These are phyloP conservation scores for Bursaphelenchus okinawaensis DNA, from an alignment of 2,888 invertebrate species.

Conservation along the genomic window DNA sequence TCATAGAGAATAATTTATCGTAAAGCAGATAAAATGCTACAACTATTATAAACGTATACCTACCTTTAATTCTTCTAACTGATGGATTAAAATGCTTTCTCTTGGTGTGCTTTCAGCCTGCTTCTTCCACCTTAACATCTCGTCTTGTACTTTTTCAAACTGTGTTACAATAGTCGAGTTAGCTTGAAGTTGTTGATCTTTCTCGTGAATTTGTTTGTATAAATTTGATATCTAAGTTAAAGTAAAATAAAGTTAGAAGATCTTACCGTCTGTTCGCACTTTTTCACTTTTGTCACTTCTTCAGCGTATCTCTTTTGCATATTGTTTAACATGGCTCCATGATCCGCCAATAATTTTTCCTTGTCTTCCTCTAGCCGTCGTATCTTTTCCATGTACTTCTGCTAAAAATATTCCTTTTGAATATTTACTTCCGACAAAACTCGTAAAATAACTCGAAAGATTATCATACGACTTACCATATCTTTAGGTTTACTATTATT, in stretches of 20 bases:
- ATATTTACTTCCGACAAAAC: too few species aligned
- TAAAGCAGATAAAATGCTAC: too few species aligned
- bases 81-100: slow-evolving; percentile 54
- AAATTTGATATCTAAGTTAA: slow-evolving; percentile 37
- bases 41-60: neutral
- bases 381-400: slow-evolving; percentile 59
- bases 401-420: slow-evolving; percentile 16
- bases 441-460: too few species aligned
- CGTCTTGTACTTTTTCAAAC: slow-evolving; percentile 60
- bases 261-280: slow-evolving; percentile 64
- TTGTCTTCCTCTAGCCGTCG: slow-evolving; percentile 74
- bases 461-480: slow-evolving; percentile 3
- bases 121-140: slow-evolving; percentile 57
- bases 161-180: slow-evolving; percentile 20
- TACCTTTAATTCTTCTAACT: slow-evolving; percentile 37
- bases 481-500: slow-evolving; percentile 33
- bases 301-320: slow-evolving; percentile 72
- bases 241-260: neutral
- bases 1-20: too few species aligned
- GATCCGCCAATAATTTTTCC: slow-evolving; percentile 74
- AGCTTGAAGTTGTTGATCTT: slow-evolving; percentile 23
- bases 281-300: slow-evolving; percentile 72
- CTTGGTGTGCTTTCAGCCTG: slow-evolving; percentile 67
- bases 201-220: slow-evolving; percentile 37
- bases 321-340: slow-evolving; percentile 74